Evolutionary conservation across 2,888 invertebrate species (phyloP), one percentile per base, ranked within the genome.

Genomic region (Caenorhabditis japonica): DNA sequence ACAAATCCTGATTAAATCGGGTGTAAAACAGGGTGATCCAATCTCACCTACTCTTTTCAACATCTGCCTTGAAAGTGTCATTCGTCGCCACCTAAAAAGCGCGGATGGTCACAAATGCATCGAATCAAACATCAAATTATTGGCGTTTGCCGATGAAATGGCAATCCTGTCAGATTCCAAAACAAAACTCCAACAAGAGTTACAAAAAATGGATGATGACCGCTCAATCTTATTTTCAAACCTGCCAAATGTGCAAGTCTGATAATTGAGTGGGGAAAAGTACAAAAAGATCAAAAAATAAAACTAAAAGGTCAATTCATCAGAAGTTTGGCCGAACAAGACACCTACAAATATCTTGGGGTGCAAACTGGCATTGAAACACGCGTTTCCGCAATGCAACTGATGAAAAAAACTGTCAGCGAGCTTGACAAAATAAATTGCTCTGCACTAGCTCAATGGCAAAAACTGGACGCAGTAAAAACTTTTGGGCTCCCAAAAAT

Each of bases 21-120:
- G 88, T 1, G 87, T 89, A 3, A 80, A 83, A 1, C 87, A 88
- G 74, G 88, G 88, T 1, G 84, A 84, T 59, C 88, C 88, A 1
- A 60, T 87, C 0, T 87, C 85, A 49, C 86, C 87, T 0, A 79
- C 87, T 2, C 41, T 88, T 0, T 88, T 88, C 72, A 87, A 88
- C 64, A 69, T 89, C 5, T 78, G 80, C 7, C 68, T 85, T 10
- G 86, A 88, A 52, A 81, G 81, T 4, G 39, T 87, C 7, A 15
- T 73, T 7, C 17, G 72, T 33, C 13, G 47, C 4, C 62, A 62
- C 21, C 33, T 52, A 2, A 17, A 36, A 0, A 13, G 25, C 3
- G 44, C 33, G 27, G 5, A 0, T 1, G 47, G 38, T 7, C 47
- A 49, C 49, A 7, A 33, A 17, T 39, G 47, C 17, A 5, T 49